Evolutionary conservation across 2,113 vertebrate genomes (phyloP), one percentile per base, ranked within the genome.

Genomic region (Pipra filicauda): DNA sequence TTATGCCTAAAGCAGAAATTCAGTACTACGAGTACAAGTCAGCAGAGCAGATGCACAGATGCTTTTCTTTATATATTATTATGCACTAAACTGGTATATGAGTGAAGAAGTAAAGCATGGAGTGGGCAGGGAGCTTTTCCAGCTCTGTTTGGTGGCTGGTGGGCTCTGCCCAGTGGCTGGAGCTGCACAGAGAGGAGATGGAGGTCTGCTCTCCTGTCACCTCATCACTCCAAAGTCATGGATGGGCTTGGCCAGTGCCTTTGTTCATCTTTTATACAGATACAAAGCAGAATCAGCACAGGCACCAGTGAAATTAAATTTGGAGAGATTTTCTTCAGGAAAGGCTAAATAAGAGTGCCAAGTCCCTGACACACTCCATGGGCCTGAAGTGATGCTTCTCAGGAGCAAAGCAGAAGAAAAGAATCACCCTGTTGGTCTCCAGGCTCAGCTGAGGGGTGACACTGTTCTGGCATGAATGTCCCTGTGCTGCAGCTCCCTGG

Each of bases 41-140:
- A 76, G 67, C 75, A 58, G 8, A 93, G 82, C 88, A 91, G 90
- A 85, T 41, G 64, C 85, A 77, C 82, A 79, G 93, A 83, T 33
- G 82, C 74, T 93, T 90, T 66, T 44, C 78, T 88, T 89, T 85
- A 4, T 18, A 7, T 39, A 6, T 88, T 80, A 37, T 54, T 11
- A 4, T 54, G 27, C 71, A 80, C 71, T 12, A 16, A 86, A 86
- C 24, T 71, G 4, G 51, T 5, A 44, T 17, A 1, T 6, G 62
- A 57, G 77, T 9, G 70, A 85, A 7, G 15, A 15, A 61, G 69
- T 4, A 35, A 9, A 2, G n/a, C 1, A 3, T 0, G 23, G 15
- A 62, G 8, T 35, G 19, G 70, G 73, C 65, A 58, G 70, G 31
- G 74, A 64, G 73, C 8, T 71, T 49, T 27, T 5, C 4, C 59